These are phyloP conservation scores for Perognathus longimembris DNA, from an alignment of 2,113 vertebrate genomes.

Conservation along the genomic window DNA sequence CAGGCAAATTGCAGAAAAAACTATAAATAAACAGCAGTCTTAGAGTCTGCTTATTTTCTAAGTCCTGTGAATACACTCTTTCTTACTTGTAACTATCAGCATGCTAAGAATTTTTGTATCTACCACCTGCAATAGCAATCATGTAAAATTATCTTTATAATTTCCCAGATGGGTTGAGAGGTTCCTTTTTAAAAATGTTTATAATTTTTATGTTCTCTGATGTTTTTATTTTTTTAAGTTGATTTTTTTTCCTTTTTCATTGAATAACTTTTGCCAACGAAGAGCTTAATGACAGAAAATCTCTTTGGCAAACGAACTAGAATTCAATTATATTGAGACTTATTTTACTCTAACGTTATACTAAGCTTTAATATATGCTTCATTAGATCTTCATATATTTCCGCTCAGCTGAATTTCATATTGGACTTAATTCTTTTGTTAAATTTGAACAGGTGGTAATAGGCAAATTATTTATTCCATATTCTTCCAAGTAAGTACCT, in stretches of 20 bases:
- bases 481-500: background rate
- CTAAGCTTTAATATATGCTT: background rate
- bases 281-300: constrained; percentile 30
- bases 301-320: background rate
- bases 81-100: constrained; percentile 49
- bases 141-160: constrained; percentile 63
- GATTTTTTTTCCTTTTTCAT: constrained; percentile 41
- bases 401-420: background rate
- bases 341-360: constrained; percentile 14
- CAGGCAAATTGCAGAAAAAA: constrained; percentile 41
- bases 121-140: constrained; percentile 55
- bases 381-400: background rate
- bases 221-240: background rate
- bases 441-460: background rate
- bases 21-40: constrained; percentile 52
- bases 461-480: background rate
- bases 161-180: constrained; percentile 49
- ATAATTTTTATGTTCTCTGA: constrained; percentile 25
- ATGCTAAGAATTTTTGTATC: constrained; percentile 54
- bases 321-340: constrained; percentile 50
- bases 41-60: constrained; percentile 45
- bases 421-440: background rate
- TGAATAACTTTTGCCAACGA: constrained; percentile 6
- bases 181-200: constrained; percentile 57
- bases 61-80: constrained; percentile 35